Evolutionary conservation across 2,797 vertebrate genomes (phyloP).

Genomic region (Chiloscyllium punctatum): DNA sequence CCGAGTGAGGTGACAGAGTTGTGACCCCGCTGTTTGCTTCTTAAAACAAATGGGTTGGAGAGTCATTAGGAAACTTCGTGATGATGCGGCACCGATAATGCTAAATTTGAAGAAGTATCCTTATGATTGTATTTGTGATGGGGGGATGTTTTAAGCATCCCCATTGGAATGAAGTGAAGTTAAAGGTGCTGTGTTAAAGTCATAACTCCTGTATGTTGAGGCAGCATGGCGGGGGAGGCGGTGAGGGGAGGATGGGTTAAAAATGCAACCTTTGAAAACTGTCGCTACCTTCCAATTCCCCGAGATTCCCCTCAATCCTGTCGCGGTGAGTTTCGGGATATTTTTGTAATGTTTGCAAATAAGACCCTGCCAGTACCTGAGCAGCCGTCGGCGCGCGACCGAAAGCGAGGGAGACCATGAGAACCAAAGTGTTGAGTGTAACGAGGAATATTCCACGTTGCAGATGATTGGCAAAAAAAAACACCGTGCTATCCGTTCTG

Average conservation of each 20-base stretch:
- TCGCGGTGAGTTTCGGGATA: not conserved
- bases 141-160: not conserved
- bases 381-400: constrained; percentile 45
- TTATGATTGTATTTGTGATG: not conserved
- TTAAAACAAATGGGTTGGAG: not conserved
- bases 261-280: too few relatives aligned
- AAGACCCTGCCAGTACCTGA: constrained; percentile 14
- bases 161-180: not conserved
- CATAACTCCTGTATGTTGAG: not conserved
- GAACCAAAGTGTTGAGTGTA: constrained; percentile 56
- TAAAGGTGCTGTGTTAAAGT: not conserved
- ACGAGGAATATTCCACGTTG: constrained; percentile 61
- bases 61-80: not conserved
- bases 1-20: not conserved
- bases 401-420: constrained; percentile 48
- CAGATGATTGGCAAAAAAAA: constrained; percentile 78
- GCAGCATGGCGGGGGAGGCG: too few relatives aligned
- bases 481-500: constrained; percentile 70
- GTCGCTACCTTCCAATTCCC: not conserved
- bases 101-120: not conserved
- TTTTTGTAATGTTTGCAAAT: not conserved
- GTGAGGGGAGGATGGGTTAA: too few relatives aligned
- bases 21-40: not conserved
- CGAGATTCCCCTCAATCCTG: not conserved
- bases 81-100: not conserved